phyloP scores from a whole-genome alignment of 2,888 invertebrate species.

The Sthenelais limicola region DNA sequence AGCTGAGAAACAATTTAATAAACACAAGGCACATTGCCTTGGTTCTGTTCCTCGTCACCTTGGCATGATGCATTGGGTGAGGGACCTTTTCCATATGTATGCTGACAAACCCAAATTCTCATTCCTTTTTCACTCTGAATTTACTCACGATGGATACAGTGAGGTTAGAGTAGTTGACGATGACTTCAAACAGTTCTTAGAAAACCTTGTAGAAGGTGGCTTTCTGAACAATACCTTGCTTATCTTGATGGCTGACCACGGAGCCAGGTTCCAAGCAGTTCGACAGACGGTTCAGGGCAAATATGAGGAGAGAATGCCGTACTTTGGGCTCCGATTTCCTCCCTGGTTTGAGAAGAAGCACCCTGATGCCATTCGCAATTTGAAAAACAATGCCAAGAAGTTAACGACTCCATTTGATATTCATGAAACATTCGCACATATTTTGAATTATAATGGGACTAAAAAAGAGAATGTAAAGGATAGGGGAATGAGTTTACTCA shows the following conservation, averaged over 20 bases:
- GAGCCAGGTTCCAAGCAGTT: constrained; percentile 83
- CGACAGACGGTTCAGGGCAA: constrained; percentile 91
- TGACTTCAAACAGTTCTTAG: constrained; percentile 77
- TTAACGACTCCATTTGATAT: constrained; percentile 92
- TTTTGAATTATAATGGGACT: constrained; percentile 74
- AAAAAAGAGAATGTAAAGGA: constrained; percentile 47
- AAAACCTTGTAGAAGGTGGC: constrained; percentile 76
- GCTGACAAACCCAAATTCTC: constrained; percentile 82
- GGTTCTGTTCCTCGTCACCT: constrained; percentile 82
- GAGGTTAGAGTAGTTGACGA: constrained; percentile 89
- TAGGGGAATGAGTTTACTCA: constrained; percentile 65
- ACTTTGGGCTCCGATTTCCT: constrained; percentile 86
- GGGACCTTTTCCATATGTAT: constrained; percentile 77
- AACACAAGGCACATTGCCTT: constrained; percentile 75
- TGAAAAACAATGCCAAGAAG: constrained; percentile 78
- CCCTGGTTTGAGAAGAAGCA: constrained; percentile 78
- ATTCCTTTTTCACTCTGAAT: constrained; percentile 90
- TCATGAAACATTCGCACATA: constrained; percentile 83
- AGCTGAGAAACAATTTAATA: constrained; percentile 75
- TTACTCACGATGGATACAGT: constrained; percentile 90
- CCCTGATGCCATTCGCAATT: constrained; percentile 77
- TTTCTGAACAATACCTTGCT: constrained; percentile 85
- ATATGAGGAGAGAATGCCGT: constrained; percentile 90
- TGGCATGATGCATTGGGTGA: constrained; percentile 70
- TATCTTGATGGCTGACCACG: constrained; percentile 94